phyloP scores from a whole-genome alignment of 2,797 vertebrate species.

The Enteromius thamalakanensis region DNA sequence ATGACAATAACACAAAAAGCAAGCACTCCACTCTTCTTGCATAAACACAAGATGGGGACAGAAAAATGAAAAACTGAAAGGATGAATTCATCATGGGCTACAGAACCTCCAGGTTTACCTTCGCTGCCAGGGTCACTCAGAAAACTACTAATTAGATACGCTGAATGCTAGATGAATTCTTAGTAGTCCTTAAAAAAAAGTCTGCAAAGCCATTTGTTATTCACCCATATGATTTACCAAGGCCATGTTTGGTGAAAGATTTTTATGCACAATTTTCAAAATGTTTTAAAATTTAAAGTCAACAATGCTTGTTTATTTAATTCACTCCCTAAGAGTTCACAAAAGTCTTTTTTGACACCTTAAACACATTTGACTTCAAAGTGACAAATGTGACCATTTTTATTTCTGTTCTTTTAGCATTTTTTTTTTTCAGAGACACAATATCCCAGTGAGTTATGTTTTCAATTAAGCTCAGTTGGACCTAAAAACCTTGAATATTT shows the following conservation, averaged over 20 bases:
- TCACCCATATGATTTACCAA: neutral
- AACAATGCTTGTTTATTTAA: conserved; percentile 6
- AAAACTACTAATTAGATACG: neutral
- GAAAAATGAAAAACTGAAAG: neutral
- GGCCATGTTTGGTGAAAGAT: neutral
- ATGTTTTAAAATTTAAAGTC: neutral
- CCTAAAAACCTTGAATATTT: conserved; percentile 40
- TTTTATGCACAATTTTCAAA: neutral
- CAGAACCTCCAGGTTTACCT: neutral
- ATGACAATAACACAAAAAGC: conserved; percentile 40
- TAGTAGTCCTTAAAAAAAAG: neutral
- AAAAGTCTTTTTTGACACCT: conserved; percentile 2
- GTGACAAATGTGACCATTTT: neutral
- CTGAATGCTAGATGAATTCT: neutral
- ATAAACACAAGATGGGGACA: conserved; percentile 29
- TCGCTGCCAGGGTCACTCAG: neutral
- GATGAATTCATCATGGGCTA: conserved; percentile 2
- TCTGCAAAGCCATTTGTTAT: neutral
- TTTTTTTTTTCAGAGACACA: conserved; percentile 2
- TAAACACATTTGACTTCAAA: conserved; percentile 23
- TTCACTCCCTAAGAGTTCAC: neutral
- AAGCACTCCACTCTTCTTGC: conserved; percentile 21
- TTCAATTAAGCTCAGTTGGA: conserved; percentile 28
- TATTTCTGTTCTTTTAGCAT: neutral
- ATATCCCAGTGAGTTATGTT: conserved; percentile 14